Evolutionary conservation across 2,113 vertebrate genomes (phyloP), one percentile per base, ranked within the genome.

Genomic region (Athene cunicularia): DNA sequence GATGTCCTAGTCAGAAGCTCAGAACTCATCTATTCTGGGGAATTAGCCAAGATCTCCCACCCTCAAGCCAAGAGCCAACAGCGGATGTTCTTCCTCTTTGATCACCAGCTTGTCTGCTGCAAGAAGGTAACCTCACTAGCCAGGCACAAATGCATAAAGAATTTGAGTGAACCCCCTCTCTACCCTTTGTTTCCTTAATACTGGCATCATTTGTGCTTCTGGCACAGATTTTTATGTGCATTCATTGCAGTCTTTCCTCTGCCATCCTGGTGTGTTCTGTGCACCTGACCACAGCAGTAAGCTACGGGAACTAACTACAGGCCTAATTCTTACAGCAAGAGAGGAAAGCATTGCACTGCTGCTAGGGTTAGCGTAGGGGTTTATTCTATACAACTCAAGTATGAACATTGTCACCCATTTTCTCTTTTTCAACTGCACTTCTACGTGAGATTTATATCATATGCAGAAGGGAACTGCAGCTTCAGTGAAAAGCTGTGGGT

Each of bases 91-190:
- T 99, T 99, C 95, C 99, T 99, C 66, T 99, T 99, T 3, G 99
- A 99, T 92, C 99, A 99, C 95, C 99, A 99, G 97, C 98, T 99
- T 93, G 99, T 99, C 68, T 99, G 98, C 98, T 99, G 99, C 97
- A 99, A 99, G 97, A 99, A 99, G 99, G 99, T 99, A 98, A 95
- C 35, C 10, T 28, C 32, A 5, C 23, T 11, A 43, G 52, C 39
- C 32, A 17, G 39, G 35, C 33, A n/a, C 52, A n/a, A 80, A 9
- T 19, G 35, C 52, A 73, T 49, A 13, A n/a, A 32, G 37, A 41
- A 86, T 50, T 30, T 32, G 7, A 68, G 30, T 17, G 14, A 56
- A 21, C 26, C 60, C 11, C 33, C 22, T 77, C 55, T 70, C 19
- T 32, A 20, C 5, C 19, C 22, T 73, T 21, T 67, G 43, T n/a